Percentiles rank a stretch among this genome's conserved stretches.
Evolutionary conservation across 1,140 invertebrate genomes (phyloP).

Genomic region (Trichoplusia ni): DNA sequence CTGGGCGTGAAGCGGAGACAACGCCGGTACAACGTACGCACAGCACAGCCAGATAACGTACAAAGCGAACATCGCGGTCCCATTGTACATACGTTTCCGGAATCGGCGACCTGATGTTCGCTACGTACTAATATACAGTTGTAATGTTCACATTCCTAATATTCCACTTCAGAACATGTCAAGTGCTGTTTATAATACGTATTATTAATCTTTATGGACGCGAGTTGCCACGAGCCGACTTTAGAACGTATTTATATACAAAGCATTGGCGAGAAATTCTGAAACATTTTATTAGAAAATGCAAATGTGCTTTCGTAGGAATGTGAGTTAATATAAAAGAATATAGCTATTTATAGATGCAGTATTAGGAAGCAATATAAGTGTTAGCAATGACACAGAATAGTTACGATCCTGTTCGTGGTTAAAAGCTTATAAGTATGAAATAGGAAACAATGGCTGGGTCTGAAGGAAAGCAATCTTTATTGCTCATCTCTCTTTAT

Average conservation of each 20-base stretch:
- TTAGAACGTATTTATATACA: background rate
- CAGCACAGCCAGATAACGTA: constrained; percentile 47
- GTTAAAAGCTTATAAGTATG: constrained; percentile 47
- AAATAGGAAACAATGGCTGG: constrained; percentile 62
- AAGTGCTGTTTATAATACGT: background rate
- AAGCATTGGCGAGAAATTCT: background rate
- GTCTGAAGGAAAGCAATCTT: constrained; percentile 61
- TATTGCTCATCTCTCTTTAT: constrained; percentile 68
- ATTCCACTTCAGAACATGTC: background rate
- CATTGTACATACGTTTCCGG: constrained; percentile 61
- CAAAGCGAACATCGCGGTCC: constrained; percentile 40
- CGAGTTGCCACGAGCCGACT: background rate
- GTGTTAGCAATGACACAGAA: constrained; percentile 37
- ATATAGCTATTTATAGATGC: background rate
- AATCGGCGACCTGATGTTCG: constrained; percentile 44
- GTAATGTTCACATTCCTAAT: background rate
- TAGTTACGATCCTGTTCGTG: constrained; percentile 40
- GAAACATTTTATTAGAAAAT: background rate
- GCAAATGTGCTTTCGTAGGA: background rate
- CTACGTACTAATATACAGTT: background rate
- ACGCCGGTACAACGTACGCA: constrained; percentile 21
- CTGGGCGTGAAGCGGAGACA: constrained; percentile 47
- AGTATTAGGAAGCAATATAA: constrained; percentile 35
- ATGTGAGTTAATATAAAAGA: background rate
- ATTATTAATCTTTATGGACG: background rate